Percentiles rank a stretch among this genome's conserved stretches.
Conservation (phyloP, 1,140 invertebrate genomes). For the Oncopodura yosiiana region DNA sequence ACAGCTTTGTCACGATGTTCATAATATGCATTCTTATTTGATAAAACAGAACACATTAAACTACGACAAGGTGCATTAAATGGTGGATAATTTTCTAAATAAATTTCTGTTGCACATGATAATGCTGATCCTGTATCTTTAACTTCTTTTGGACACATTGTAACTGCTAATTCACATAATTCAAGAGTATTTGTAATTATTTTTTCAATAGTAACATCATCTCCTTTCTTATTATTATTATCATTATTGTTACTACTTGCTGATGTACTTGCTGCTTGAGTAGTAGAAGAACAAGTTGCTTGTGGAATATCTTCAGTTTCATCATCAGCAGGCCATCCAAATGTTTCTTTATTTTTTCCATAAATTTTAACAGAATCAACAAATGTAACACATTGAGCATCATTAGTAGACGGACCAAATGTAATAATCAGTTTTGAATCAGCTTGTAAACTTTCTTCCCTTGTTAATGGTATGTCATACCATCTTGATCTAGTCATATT, state of each 20-base stretch:
- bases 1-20: conserved; percentile 80
- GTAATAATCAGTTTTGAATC: conserved; percentile 84
- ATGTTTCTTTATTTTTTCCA: conserved; percentile 88
- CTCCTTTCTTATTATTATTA: neutral
- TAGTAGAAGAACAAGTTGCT: conserved; percentile 42
- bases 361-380: conserved; percentile 90
- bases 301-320: conserved; percentile 73
- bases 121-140: conserved; percentile 18
- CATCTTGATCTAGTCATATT: conserved; percentile 68
- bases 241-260: conserved; percentile 4
- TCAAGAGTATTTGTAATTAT: conserved; percentile 28
- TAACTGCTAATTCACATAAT: conserved; percentile 27
- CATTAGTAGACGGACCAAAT: conserved; percentile 75
- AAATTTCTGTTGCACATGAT: conserved; percentile 28
- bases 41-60: conserved; percentile 62
- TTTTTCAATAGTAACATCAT: conserved; percentile 14
- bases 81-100: conserved; percentile 32
- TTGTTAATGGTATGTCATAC: conserved; percentile 89
- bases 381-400: conserved; percentile 79
- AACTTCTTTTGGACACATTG: conserved; percentile 20
- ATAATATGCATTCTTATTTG: conserved; percentile 62
- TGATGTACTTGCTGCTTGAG: conserved; percentile 39
- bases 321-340: conserved; percentile 97
- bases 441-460: conserved; percentile 84
- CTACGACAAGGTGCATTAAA: conserved; percentile 24